A percentile compares a stretch with the other conserved stretches of the same genome.
Evolutionary conservation across 1,140 invertebrate species (phyloP).

Genomic region (Saxidomus purpurata): DNA sequence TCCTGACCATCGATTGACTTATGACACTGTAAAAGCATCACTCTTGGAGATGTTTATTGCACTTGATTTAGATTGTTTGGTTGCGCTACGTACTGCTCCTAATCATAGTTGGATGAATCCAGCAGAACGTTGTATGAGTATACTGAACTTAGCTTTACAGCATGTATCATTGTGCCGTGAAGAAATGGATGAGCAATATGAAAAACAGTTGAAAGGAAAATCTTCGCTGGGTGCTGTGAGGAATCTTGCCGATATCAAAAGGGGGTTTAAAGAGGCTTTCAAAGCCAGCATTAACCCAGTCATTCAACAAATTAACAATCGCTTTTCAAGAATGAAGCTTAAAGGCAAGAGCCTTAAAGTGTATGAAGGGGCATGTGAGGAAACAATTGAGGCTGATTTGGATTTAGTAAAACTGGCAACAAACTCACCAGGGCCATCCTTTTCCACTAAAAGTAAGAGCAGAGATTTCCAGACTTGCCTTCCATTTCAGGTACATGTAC

Average conservation of each 20-base stretch:
- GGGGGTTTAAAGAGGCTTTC: conserved; percentile 3
- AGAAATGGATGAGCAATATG: conserved; percentile 10
- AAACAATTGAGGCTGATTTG: no score
- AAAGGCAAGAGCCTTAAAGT: not conserved
- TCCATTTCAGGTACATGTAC: no score
- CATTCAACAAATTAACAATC: not conserved
- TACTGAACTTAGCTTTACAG: conserved; percentile 65
- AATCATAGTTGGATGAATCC: conserved; percentile 55
- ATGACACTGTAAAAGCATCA: no score
- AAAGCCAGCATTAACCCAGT: not conserved
- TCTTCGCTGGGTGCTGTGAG: conserved; percentile 3
- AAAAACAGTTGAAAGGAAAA: conserved; percentile 15
- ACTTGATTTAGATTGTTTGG: conserved; percentile 63
- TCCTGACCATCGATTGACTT: conserved; percentile 67
- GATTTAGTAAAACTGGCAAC: no score
- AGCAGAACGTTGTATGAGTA: conserved; percentile 54
- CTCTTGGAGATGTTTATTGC: no score
- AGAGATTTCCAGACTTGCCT: no score
- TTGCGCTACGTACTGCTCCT: conserved; percentile 59
- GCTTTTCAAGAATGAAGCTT: conserved; percentile 6
- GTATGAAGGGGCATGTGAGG: no score
- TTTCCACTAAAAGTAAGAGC: no score
- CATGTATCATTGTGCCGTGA: conserved; percentile 18
- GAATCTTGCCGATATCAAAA: conserved; percentile 19
- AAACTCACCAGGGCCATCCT: no score